Percentiles rank a stretch among this genome's conserved stretches.
Conservation (phyloP, 1,140 invertebrate species). For the Apolygus lucorum region DNA sequence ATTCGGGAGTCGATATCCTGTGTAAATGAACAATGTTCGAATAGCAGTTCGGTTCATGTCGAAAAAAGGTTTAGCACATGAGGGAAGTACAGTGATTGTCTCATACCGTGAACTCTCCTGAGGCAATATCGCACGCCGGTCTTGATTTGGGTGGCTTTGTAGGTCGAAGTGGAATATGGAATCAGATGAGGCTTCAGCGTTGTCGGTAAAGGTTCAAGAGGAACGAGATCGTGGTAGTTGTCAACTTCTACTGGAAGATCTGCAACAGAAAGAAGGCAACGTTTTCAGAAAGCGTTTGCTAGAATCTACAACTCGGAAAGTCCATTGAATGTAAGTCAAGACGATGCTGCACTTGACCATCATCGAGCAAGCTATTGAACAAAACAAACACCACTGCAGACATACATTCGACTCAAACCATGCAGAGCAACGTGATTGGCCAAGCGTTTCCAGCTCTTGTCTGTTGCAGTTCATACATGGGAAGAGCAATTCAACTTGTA, state of each 20-base stretch:
- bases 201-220: constrained; percentile 59
- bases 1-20: constrained; percentile 67
- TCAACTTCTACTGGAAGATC: constrained; percentile 81
- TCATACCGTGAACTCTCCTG: constrained; percentile 76
- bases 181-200: constrained; percentile 50
- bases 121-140: constrained; percentile 79
- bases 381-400: no score
- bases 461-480: no score
- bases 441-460: no score
- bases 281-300: not conserved
- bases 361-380: no score
- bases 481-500: no score
- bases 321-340: no score
- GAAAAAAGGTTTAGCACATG: no score
- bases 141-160: constrained; percentile 83
- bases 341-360: not conserved
- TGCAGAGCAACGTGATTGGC: no score
- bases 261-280: constrained; percentile 32
- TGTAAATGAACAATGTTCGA: constrained; percentile 27
- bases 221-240: constrained; percentile 79
- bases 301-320: no score
- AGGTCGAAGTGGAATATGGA: constrained; percentile 75
- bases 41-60: not conserved
- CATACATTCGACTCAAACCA: no score
- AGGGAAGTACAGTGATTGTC: not conserved